A percentile compares a stretch with the other conserved stretches of the same genome.
Evolutionary conservation across 2,797 vertebrate species (phyloP).

Genomic region (Paedocypris micromegethes): DNA sequence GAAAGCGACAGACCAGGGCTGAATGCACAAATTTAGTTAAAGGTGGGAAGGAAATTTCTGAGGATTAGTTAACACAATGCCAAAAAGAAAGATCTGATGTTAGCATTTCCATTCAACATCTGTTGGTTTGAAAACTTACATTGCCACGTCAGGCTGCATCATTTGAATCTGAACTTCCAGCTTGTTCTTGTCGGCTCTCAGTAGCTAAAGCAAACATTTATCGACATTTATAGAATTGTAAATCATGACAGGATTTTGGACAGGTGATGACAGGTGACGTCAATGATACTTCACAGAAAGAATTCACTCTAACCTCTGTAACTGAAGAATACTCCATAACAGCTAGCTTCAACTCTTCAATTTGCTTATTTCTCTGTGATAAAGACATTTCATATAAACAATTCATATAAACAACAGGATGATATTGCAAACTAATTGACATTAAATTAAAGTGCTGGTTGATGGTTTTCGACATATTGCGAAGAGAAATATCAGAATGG

Average conservation of each 20-base stretch:
- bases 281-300: neutral
- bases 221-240: neutral
- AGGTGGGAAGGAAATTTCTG: neutral
- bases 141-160: conserved; percentile 76
- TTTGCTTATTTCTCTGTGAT: conserved; percentile 72
- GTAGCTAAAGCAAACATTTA: conserved; percentile 59
- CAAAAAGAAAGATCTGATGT: neutral
- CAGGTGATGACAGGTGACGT: neutral
- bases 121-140: conserved; percentile 62
- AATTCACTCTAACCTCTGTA: conserved; percentile 71
- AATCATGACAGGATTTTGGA: neutral
- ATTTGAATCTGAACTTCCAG: conserved; percentile 75
- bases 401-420: too few species aligned
- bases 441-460: too few species aligned
- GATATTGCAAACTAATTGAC: too few species aligned
- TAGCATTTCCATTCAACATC: neutral
- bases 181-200: conserved; percentile 78
- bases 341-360: conserved; percentile 74
- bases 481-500: too few species aligned
- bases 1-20: conserved; percentile 63
- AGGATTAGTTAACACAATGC: neutral
- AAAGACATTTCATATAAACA: too few species aligned
- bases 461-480: too few species aligned
- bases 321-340: conserved; percentile 76
- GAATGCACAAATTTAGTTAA: conserved; percentile 17